phyloP scores from a whole-genome alignment of 2,888 invertebrate species.

The Platerodrilus igneus region DNA sequence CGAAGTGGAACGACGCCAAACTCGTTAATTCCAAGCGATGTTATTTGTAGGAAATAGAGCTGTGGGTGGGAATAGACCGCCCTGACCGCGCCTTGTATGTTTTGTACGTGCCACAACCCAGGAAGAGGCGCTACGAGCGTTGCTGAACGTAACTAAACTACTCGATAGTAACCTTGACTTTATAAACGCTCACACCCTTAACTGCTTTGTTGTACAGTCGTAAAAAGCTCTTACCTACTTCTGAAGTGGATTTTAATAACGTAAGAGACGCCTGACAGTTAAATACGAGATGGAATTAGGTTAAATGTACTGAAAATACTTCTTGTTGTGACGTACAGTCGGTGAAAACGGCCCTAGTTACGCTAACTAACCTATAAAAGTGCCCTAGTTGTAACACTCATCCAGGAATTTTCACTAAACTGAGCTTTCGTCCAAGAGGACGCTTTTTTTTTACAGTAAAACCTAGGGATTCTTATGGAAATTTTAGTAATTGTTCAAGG shows the following conservation, averaged over 20 bases:
- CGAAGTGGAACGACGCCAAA: constrained; percentile 35
- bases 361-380: not conserved
- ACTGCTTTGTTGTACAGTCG: constrained; percentile 33
- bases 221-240: constrained; percentile 6
- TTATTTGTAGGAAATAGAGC: constrained; percentile 40
- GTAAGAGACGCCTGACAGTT: too few relatives aligned
- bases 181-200: constrained; percentile 33
- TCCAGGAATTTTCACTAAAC: too few relatives aligned
- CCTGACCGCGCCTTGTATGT: constrained; percentile 31
- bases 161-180: constrained; percentile 43
- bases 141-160: constrained; percentile 38
- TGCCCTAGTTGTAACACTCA: too few relatives aligned
- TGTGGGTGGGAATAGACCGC: constrained; percentile 36
- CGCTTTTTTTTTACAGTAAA: too few relatives aligned
- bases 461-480: too few relatives aligned
- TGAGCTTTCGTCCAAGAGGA: too few relatives aligned
- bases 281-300: too few relatives aligned
- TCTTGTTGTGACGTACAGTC: not conserved
- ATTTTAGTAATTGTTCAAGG: too few relatives aligned
- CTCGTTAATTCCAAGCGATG: constrained; percentile 35
- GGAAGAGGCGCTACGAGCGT: constrained; percentile 38
- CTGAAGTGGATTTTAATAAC: not conserved
- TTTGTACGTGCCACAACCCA: constrained; percentile 29
- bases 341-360: not conserved
- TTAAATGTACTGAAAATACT: not conserved